Conservation (phyloP, 2,888 invertebrate genomes). For the Rhamnusium bicolor region DNA sequence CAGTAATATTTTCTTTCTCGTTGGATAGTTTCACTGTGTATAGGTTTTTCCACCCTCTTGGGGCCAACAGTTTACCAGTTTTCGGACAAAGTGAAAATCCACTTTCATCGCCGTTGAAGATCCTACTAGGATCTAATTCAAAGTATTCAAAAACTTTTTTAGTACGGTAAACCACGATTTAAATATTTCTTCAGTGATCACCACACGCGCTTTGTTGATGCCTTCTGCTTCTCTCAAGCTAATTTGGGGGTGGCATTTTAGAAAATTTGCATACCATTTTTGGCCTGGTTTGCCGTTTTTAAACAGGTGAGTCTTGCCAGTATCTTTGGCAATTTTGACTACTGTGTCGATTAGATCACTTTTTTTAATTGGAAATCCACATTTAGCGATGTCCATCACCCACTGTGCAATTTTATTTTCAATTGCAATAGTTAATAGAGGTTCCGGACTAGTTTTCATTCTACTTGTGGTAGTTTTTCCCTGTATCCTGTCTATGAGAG, state of each 20-base stretch:
- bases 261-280: conserved; percentile 58
- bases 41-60: conserved; percentile 13
- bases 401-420: conserved; percentile 58
- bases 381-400: conserved; percentile 55
- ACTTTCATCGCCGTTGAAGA: conserved; percentile 4
- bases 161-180: conserved; percentile 32
- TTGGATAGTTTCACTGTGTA: conserved; percentile 29
- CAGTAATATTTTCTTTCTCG: conserved; percentile 44
- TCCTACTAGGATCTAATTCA: conserved; percentile 3
- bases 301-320: conserved; percentile 31
- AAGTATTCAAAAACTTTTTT: neutral
- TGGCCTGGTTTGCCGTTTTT: conserved; percentile 39
- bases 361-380: conserved; percentile 57
- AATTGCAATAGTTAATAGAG: conserved; percentile 41
- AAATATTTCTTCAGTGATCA: conserved; percentile 34
- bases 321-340: conserved; percentile 48
- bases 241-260: conserved; percentile 52
- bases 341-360: conserved; percentile 55
- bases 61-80: too few species aligned
- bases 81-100: too few species aligned
- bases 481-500: neutral
- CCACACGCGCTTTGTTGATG: conserved; percentile 33
- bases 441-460: conserved; percentile 48
- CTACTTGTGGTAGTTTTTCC: neutral
- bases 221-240: conserved; percentile 29